These are phyloP conservation scores for Drosophila algonquin DNA, from an alignment of 2,888 invertebrate genomes.

Conservation along the genomic window DNA sequence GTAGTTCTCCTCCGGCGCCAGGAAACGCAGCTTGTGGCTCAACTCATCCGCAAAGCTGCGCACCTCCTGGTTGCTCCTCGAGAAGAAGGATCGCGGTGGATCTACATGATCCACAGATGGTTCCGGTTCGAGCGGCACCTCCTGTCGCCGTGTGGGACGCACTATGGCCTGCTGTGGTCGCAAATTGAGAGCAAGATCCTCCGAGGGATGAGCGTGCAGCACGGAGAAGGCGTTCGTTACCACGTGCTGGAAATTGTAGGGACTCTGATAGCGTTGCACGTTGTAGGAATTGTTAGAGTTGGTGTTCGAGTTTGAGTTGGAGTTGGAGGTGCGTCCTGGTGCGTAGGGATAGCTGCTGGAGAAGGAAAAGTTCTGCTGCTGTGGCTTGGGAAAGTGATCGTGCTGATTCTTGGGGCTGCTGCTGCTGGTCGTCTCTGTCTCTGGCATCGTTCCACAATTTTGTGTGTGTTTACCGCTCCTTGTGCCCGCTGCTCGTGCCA, in stretches of 20 bases:
- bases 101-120: constrained; percentile 43
- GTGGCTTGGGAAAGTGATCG: constrained; percentile 64
- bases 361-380: constrained; percentile 77
- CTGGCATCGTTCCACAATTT: constrained; percentile 49
- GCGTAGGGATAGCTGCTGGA: constrained; percentile 74
- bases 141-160: constrained; percentile 84
- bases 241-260: constrained; percentile 68
- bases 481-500: not conserved
- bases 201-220: constrained; percentile 62
- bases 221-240: constrained; percentile 73
- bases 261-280: constrained; percentile 66
- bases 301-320: constrained; percentile 39
- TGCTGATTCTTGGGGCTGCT: constrained; percentile 54
- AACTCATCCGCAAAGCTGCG: constrained; percentile 88
- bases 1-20: constrained; percentile 85
- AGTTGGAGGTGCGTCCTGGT: constrained; percentile 56
- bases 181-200: constrained; percentile 42
- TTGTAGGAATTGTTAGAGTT: constrained; percentile 35
- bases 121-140: constrained; percentile 31
- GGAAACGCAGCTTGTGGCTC: constrained; percentile 88
- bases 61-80: constrained; percentile 70
- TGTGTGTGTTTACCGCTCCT: constrained; percentile 1
- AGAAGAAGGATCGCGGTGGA: constrained; percentile 58
- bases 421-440: constrained; percentile 52
- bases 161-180: constrained; percentile 86